Conservation (phyloP, 2,797 vertebrate species). For the Sebastes oblongus region DNA sequence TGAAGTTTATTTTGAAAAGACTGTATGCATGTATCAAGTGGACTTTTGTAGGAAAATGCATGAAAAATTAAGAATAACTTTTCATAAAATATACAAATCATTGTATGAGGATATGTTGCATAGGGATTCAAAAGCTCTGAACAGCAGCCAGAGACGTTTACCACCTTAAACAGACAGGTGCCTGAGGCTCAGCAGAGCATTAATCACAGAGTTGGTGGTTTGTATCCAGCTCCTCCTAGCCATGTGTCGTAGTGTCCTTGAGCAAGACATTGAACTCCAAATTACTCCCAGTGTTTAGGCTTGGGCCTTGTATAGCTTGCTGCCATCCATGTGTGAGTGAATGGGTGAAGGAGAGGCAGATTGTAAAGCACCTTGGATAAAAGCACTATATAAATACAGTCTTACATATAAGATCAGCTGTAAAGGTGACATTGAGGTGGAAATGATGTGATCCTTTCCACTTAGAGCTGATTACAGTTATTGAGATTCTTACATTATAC, state of each 20-base stretch:
- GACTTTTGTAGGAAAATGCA: too few species aligned
- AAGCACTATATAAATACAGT: background rate
- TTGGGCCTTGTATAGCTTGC: background rate
- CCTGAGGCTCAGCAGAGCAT: background rate
- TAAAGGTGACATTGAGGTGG: background rate
- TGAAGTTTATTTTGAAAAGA: too few species aligned
- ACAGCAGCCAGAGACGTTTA: background rate
- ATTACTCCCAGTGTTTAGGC: background rate
- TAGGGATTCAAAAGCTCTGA: background rate
- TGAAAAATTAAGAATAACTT: too few species aligned
- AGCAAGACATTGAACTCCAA: background rate
- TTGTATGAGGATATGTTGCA: too few species aligned
- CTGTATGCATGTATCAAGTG: too few species aligned
- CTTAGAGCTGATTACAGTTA: background rate
- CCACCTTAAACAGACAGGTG: background rate
- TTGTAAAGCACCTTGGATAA: constrained; percentile 1
- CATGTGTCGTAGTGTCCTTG: background rate
- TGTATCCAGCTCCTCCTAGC: background rate
- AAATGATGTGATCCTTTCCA: constrained; percentile 5
- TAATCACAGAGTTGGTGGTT: background rate
- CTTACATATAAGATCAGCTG: background rate
- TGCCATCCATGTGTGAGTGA: background rate
- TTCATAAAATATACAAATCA: too few species aligned
- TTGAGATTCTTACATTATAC: constrained; percentile 1
- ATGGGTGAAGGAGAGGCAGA: background rate